Base-by-base conservation (phyloP, 2,888 invertebrate genomes). In the Cephus rjabovi region DNA sequence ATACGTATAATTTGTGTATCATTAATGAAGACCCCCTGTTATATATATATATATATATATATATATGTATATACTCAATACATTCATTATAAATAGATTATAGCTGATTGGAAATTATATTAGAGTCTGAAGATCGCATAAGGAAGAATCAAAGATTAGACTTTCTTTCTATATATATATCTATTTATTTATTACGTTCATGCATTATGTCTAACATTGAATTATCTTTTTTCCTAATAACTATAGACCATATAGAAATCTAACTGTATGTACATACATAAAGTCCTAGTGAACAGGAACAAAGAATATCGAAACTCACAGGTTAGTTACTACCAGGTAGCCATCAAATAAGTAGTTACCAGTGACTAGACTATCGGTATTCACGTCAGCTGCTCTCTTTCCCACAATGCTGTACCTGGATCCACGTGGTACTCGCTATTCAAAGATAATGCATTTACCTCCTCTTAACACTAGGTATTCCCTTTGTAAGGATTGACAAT, bases 371-470 rank as follows among this genome's bases (percentile, higher is more conserved):
- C 80, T 81, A 85, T 85, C 82, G 88, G 85, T 88, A 89, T 88
- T 86, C 80, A 75, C 75, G 84, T 81, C 89, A 88, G 87, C 86
- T 89, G 89, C 84, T 86, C 85, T 75, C 81, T 81, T 89, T 89
- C 89, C 84, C 89, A 89, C 86, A 85, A 83, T 82, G 77, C 81
- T 83, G 89, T 89, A 79, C 89, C 89, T 87, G 89, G 88, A 86
- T 85, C 88, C 81, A 85, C 84, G 79, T 84, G 87, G 88, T 80
- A 87, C 89, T 81, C 79, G 77, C 82, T 81, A 81, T 79, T 78
- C 70, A 83, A 83, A 71, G 84, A 86, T 86, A 86, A 85, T 83
- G 77, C 81, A 81, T 84, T 81, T 83, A 81, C 79, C 83, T 83
- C 79, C 82, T 82, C 71, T 76, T 35, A 35, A 37, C 6, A 70